Conservation (phyloP, 2,797 vertebrate genomes). For the Pipistrellus kuhlii region DNA sequence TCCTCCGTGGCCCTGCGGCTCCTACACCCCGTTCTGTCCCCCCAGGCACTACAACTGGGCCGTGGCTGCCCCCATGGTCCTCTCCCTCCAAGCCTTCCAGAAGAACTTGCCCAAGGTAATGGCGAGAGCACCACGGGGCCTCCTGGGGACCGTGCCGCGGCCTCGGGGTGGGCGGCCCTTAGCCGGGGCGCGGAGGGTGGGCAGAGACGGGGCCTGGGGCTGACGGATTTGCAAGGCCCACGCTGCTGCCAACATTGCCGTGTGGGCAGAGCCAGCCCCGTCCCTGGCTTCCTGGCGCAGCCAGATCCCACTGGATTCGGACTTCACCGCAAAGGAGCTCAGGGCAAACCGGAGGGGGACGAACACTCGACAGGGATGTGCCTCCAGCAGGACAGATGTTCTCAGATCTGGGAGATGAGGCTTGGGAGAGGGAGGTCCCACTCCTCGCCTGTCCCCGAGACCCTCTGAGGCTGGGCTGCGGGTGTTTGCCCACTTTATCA, state of each 20-base stretch:
- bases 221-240: background rate
- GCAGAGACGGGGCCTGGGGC: background rate
- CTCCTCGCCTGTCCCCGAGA: background rate
- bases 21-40: background rate
- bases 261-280: background rate
- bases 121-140: background rate
- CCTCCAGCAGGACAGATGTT: background rate
- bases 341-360: background rate
- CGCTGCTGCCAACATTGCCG: background rate
- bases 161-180: background rate
- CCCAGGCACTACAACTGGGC: slow-evolving; percentile 97
- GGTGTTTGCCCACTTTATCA: background rate
- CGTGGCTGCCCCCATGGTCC: slow-evolving; percentile 95
- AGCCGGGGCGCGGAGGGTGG: background rate
- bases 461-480: background rate
- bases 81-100: slow-evolving; percentile 96
- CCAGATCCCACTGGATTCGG: background rate
- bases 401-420: background rate
- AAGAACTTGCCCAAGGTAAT: slow-evolving; percentile 95
- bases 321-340: background rate
- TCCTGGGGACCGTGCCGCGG: background rate
- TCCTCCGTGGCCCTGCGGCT: rapidly evolving
- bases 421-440: background rate
- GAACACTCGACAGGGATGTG: background rate
- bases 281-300: background rate